Base-by-base conservation (phyloP, 2,888 invertebrate species). In the Acrobasis repandana region DNA sequence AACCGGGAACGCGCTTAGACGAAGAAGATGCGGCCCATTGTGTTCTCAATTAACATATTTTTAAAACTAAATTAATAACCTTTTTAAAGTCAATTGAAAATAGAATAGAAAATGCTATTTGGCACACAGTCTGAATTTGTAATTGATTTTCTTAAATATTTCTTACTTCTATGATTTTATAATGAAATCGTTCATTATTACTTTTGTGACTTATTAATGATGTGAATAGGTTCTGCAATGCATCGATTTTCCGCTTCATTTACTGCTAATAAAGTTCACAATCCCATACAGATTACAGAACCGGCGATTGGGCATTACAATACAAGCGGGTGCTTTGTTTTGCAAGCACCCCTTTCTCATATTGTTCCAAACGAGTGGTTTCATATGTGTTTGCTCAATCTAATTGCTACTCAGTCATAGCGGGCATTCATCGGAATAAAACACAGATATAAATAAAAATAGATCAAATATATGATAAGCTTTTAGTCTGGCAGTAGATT, bases 351-450 rank as follows among this genome's bases (percentile, higher is more conserved):
- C 87, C 86, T 83, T 86, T 81, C 86, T 83, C 85, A 84, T 88
- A 89, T 89, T 88, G 88, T 91, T 88, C 82, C 84, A 75, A 75
- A 70, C 78, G 88, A 87, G 83, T 83, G 88, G 83, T 78, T 82
- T 77, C 79, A 76, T 64, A 62, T 83, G 76, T 88, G 88, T 90
- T 90, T 90, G 90, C 82, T 82, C 86, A 86, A 88, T 90, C 87
- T 90, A 90, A 90, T 91, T 90, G 90, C 88, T 86, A 88, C 83
- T 87, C 87, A 86, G 84, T 83, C 86, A 82, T 76, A 72, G 74
- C 72, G 79, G 74, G 83, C 80, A 88, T 83, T 85, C 89, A 84
- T 82, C 77, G 81, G 83, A 78, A 84, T 77, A 79, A 82, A 87
- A 88, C 54, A 1, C 34, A 9, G 54, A 54, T 38, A 43, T 20